Percentiles rank a stretch among this genome's conserved stretches.
These are phyloP conservation scores for Pteria penguin DNA, from an alignment of 2,888 invertebrate species.

Conservation along the genomic window DNA sequence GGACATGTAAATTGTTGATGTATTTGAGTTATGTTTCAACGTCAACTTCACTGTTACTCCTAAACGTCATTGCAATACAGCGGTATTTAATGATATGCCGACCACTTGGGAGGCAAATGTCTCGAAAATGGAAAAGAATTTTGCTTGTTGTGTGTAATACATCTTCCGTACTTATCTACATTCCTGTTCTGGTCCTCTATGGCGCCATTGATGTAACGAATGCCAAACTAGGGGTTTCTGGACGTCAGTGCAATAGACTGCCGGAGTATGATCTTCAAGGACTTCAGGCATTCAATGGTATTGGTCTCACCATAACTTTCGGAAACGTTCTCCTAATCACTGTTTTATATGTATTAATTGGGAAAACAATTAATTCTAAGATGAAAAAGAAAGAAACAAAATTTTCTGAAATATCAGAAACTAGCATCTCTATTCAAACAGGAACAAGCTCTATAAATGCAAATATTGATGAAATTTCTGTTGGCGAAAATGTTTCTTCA, in stretches of 20 bases:
- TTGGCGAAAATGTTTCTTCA: too few relatives aligned
- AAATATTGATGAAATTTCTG: too few relatives aligned
- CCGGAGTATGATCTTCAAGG: neutral
- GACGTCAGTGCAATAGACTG: constrained; percentile 3
- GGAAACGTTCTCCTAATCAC: constrained; percentile 11
- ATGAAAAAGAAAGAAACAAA: too few relatives aligned
- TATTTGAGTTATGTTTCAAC: neutral
- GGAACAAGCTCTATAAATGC: too few relatives aligned
- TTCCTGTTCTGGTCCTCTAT: constrained; percentile 3
- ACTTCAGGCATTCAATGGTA: constrained; percentile 1
- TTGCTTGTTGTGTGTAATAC: neutral
- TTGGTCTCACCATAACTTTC: constrained; percentile 10
- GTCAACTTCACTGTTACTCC: neutral
- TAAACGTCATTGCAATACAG: neutral
- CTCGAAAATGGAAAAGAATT: neutral
- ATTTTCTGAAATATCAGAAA: too few relatives aligned
- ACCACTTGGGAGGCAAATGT: constrained; percentile 14
- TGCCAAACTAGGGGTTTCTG: constrained; percentile 2
- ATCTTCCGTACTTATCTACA: neutral
- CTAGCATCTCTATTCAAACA: too few relatives aligned
- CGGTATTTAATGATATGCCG: neutral
- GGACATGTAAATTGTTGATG: neutral
- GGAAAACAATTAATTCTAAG: too few relatives aligned
- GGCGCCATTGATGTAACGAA: constrained; percentile 2
- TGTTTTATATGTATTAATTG: constrained; percentile 4